These are phyloP conservation scores for Antedon mediterranea DNA, from an alignment of 53 echinoderm and acorn worm genomes.

Conservation along the genomic window DNA sequence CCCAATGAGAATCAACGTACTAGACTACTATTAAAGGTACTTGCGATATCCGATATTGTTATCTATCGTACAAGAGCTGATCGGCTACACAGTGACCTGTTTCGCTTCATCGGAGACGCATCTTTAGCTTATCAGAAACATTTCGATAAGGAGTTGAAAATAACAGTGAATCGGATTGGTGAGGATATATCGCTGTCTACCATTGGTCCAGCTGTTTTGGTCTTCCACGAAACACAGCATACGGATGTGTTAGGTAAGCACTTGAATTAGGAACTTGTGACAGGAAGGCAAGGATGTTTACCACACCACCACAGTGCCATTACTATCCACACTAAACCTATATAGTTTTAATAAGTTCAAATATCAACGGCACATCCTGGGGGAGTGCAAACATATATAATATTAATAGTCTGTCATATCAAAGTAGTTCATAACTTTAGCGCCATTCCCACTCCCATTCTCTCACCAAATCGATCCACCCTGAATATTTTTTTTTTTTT, in stretches of 20 bases:
- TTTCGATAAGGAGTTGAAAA: slow-evolving; percentile 55
- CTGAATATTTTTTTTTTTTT: too few relatives aligned
- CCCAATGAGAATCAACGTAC: slow-evolving; percentile 77
- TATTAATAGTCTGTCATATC: too few relatives aligned
- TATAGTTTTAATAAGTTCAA: too few relatives aligned
- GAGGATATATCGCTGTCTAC: slow-evolving; percentile 48
- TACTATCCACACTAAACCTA: too few relatives aligned
- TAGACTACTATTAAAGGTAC: slow-evolving; percentile 69
- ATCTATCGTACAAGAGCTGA: slow-evolving; percentile 91
- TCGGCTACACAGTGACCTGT: slow-evolving; percentile 71
- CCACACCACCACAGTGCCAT: too few relatives aligned
- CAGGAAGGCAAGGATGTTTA: too few relatives aligned
- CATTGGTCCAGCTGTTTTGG: slow-evolving; percentile 80
- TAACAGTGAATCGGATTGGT: slow-evolving; percentile 37
- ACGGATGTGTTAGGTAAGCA: slow-evolving; percentile 17
- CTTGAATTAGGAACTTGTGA: too few relatives aligned
- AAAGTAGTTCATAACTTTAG: too few relatives aligned
- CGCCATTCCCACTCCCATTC: too few relatives aligned
- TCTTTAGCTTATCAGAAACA: slow-evolving; percentile 67
- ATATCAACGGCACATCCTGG: too few relatives aligned
- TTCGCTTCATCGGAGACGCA: slow-evolving; percentile 78
- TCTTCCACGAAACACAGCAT: slow-evolving; percentile 85
- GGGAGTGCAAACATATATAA: too few relatives aligned
- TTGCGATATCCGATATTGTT: slow-evolving; percentile 87
- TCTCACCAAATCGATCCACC: too few relatives aligned